These are phyloP conservation scores for Chloroclystis v-ata DNA, from an alignment of 2,888 invertebrate genomes.

Conservation along the genomic window DNA sequence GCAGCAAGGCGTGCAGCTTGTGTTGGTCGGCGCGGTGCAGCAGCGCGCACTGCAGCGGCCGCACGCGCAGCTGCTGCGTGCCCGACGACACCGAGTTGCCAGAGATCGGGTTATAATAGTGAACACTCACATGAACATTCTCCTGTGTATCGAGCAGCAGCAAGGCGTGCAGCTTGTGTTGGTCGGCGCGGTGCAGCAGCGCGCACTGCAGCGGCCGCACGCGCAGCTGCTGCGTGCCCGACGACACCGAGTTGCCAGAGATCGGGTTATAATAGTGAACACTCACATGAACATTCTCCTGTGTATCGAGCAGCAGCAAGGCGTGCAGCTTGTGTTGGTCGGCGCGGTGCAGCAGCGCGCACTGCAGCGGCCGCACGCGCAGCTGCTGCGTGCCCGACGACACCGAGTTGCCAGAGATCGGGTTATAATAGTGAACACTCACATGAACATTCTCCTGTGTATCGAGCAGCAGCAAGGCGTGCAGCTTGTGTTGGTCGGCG, in stretches of 20 bases:
- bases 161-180: slow-evolving; percentile 87
- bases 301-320: slow-evolving; percentile 83
- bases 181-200: slow-evolving; percentile 82
- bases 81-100: slow-evolving; percentile 82
- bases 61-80: slow-evolving; percentile 77
- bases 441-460: slow-evolving; percentile 81
- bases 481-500: slow-evolving; percentile 84
- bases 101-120: slow-evolving; percentile 86
- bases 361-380: slow-evolving; percentile 84
- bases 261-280: slow-evolving; percentile 83
- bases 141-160: slow-evolving; percentile 83
- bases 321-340: slow-evolving; percentile 88
- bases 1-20: slow-evolving; percentile 86
- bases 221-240: slow-evolving; percentile 75
- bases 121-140: slow-evolving; percentile 75
- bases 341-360: slow-evolving; percentile 82
- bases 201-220: slow-evolving; percentile 86
- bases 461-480: slow-evolving; percentile 87
- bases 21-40: slow-evolving; percentile 84
- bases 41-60: slow-evolving; percentile 85
- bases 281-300: slow-evolving; percentile 80
- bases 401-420: slow-evolving; percentile 87
- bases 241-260: slow-evolving; percentile 83
- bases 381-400: slow-evolving; percentile 76
- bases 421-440: slow-evolving; percentile 74